phyloP scores from a whole-genome alignment of 2,888 invertebrate species.

The Diabrotica balteata region DNA sequence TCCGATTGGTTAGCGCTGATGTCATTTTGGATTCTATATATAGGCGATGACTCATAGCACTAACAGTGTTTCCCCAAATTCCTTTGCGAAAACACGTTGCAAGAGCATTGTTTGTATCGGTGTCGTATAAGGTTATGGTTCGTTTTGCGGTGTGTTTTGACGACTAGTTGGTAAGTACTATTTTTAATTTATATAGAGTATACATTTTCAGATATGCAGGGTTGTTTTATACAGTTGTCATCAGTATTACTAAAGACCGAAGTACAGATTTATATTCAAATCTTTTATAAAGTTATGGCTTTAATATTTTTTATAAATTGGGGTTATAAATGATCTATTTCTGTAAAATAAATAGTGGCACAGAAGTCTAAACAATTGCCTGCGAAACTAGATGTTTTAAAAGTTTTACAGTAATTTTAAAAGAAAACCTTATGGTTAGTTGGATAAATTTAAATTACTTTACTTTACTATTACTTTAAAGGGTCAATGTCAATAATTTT shows the following conservation, averaged over 20 bases:
- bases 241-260: not conserved
- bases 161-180: slow-evolving; percentile 15
- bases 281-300: not conserved
- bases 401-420: no score
- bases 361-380: slow-evolving; percentile 8
- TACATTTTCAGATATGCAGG: not conserved
- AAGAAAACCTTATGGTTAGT: no score
- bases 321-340: not conserved
- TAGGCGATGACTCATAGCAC: slow-evolving; percentile 58
- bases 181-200: slow-evolving; percentile 1
- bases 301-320: slow-evolving; percentile 1
- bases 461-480: no score
- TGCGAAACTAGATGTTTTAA: not conserved
- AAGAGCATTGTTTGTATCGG: slow-evolving; percentile 47
- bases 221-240: slow-evolving; percentile 2
- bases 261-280: not conserved
- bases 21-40: slow-evolving; percentile 57
- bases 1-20: slow-evolving; percentile 53
- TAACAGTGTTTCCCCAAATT: slow-evolving; percentile 56
- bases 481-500: no score
- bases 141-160: slow-evolving; percentile 24
- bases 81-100: slow-evolving; percentile 48
- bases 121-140: slow-evolving; percentile 39
- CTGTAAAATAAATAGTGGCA: slow-evolving; percentile 18
- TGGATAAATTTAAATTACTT: no score